Percentiles rank a stretch among this genome's conserved stretches.
Evolutionary conservation across 2,797 vertebrate species (phyloP).

Genomic region (Limosa lapponica): DNA sequence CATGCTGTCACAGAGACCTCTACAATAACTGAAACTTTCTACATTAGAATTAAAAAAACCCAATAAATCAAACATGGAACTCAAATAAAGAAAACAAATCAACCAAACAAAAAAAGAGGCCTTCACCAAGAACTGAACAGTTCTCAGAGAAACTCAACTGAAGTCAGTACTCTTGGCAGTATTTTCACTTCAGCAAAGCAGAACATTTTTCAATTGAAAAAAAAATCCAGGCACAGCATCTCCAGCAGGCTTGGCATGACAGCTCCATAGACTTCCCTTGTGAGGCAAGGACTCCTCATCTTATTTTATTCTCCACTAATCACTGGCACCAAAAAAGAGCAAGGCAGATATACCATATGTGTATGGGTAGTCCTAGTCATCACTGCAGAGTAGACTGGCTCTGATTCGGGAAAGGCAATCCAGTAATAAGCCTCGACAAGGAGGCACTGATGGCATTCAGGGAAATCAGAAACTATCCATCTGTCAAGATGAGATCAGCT

Average conservation of each 20-base stretch:
- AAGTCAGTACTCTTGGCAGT: neutral
- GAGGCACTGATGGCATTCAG: neutral
- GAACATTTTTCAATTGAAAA: neutral
- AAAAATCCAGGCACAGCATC: neutral
- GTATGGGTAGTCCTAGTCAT: neutral
- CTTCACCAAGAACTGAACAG: neutral
- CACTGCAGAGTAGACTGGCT: neutral
- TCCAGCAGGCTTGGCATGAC: neutral
- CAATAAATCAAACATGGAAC: neutral
- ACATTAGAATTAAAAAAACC: neutral
- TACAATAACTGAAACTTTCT: neutral
- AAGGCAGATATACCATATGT: neutral
- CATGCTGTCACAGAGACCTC: neutral
- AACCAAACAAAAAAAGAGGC: neutral
- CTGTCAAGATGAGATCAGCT: neutral
- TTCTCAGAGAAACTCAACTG: neutral
- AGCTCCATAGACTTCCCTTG: neutral
- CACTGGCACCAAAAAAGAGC: neutral
- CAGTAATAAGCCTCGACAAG: neutral
- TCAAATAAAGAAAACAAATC: neutral
- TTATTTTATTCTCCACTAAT: neutral
- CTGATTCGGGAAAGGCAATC: neutral
- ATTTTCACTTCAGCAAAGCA: neutral
- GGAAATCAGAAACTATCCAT: neutral
- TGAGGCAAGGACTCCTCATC: neutral